Percentiles rank a stretch among this genome's conserved stretches.
Conservation (phyloP, 2,113 vertebrate genomes). For the Semnornis frantzii region DNA sequence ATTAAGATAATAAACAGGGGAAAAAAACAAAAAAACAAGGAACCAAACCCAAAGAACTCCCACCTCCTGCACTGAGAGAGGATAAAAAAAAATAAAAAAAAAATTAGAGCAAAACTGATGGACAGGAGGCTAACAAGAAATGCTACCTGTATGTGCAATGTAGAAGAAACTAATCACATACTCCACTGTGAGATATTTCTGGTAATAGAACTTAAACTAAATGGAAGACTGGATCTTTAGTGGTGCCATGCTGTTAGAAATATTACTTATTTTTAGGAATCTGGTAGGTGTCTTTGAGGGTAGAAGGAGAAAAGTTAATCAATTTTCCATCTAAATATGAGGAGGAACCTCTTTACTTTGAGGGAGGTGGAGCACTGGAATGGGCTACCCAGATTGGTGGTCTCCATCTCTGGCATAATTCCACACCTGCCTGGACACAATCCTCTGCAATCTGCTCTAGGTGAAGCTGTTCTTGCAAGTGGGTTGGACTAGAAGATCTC, state of each 20-base stretch:
- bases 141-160: not conserved
- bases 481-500: no score
- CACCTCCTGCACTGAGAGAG: not conserved
- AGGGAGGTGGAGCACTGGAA: no score
- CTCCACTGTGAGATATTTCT: not conserved
- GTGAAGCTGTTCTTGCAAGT: no score
- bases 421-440: no score
- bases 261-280: not conserved
- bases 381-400: no score
- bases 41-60: no score
- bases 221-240: not conserved
- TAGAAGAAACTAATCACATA: not conserved
- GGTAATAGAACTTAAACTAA: not conserved
- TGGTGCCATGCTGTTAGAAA: not conserved
- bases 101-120: fast-evolving
- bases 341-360: no score
- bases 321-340: no score
- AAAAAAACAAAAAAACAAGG: not conserved
- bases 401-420: no score
- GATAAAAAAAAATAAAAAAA: not conserved
- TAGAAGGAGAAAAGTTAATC: not conserved
- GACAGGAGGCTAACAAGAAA: not conserved
- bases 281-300: not conserved
- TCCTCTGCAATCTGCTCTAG: no score
- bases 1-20: not conserved